phyloP scores from a whole-genome alignment of 2,888 invertebrate species.

The Disparrhopalites patrizii region DNA sequence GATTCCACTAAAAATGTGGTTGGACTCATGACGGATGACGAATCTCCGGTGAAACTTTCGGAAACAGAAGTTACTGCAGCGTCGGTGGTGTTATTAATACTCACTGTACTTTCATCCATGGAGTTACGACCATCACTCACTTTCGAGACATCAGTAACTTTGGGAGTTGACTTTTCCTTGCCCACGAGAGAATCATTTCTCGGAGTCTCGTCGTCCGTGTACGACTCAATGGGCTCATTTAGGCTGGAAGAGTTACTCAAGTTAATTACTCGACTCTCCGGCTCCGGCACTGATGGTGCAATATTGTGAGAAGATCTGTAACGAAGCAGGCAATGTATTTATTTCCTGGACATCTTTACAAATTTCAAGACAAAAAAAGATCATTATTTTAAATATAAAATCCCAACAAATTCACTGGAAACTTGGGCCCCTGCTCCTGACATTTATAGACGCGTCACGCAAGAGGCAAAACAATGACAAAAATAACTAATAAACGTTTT shows the following conservation, averaged over 20 bases:
- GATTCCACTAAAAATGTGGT: constrained; percentile 48
- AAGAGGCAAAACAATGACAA: too few relatives aligned
- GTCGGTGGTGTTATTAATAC: background rate
- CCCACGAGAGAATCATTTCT: constrained; percentile 11
- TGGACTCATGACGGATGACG: constrained; percentile 27
- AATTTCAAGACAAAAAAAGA: background rate
- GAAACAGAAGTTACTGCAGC: constrained; percentile 18
- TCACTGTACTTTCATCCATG: constrained; percentile 11
- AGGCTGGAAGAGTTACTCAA: constrained; percentile 2
- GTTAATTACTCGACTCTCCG: constrained; percentile 6
- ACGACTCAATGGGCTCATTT: constrained; percentile 27
- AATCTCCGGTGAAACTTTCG: constrained; percentile 25
- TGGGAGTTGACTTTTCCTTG: background rate
- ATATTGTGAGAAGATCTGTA: background rate
- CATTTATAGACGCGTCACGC: too few relatives aligned
- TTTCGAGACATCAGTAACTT: background rate
- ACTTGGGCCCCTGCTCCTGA: too few relatives aligned
- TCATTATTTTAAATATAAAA: too few relatives aligned
- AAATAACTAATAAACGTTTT: background rate
- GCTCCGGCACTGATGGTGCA: background rate
- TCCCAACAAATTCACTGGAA: too few relatives aligned
- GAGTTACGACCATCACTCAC: constrained; percentile 3
- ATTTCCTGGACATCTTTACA: background rate
- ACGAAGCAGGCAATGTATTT: background rate
- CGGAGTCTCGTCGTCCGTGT: constrained; percentile 26